Conservation (phyloP, 2,113 vertebrate genomes). For the Ictalurus punctatus region DNA sequence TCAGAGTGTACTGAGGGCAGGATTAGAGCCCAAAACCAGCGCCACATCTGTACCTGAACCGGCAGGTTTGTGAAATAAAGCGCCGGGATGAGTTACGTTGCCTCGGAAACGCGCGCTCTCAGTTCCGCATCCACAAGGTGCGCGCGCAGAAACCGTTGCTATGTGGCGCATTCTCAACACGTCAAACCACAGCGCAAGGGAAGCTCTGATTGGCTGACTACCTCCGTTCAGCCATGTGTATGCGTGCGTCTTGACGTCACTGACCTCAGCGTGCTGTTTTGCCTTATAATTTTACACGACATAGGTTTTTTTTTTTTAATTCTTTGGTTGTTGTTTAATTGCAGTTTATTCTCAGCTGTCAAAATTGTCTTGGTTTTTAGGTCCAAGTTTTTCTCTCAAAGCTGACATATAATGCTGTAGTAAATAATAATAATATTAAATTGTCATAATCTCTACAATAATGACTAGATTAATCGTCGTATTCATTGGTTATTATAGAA, state of each 20-base stretch:
- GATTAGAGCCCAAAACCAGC: not conserved
- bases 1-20: not conserved
- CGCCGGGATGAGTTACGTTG: not conserved
- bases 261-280: slow-evolving; percentile 57
- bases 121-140: slow-evolving; percentile 4
- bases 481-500: not conserved
- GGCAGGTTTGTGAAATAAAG: not conserved
- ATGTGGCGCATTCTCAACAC: slow-evolving; percentile 24
- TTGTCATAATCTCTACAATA: not conserved
- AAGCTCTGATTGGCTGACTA: slow-evolving; percentile 4
- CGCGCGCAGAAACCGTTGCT: slow-evolving; percentile 9
- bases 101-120: not conserved
- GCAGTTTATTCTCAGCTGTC: not conserved
- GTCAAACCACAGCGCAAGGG: not conserved
- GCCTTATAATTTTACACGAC: not conserved
- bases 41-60: not conserved
- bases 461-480: not conserved
- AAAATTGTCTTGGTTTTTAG: not conserved
- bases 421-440: not conserved
- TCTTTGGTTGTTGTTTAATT: not conserved
- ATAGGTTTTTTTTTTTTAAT: not conserved
- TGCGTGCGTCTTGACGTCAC: slow-evolving; percentile 73
- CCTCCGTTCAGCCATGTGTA: slow-evolving; percentile 48
- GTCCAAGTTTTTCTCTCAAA: not conserved
- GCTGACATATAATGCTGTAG: not conserved